A percentile compares a stretch with the other conserved stretches of the same genome.
Evolutionary conservation across 2,797 vertebrate genomes (phyloP).

Genomic region (Hoplostethus atlanticus): DNA sequence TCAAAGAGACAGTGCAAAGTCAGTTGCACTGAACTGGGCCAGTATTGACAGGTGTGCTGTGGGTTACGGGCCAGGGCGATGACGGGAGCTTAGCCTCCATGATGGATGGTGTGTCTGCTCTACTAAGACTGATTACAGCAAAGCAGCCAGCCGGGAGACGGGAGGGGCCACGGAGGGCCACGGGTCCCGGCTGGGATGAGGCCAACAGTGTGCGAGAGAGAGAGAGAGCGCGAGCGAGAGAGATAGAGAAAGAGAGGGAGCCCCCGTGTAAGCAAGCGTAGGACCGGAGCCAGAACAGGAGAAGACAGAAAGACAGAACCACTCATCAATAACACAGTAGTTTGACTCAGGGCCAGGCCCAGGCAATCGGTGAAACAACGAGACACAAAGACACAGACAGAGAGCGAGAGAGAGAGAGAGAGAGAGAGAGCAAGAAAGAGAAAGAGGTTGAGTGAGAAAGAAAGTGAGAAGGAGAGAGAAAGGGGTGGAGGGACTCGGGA

Average conservation of each 20-base stretch:
- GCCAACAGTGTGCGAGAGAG: conserved; percentile 34
- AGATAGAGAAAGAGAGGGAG: neutral
- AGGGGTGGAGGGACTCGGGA: neutral
- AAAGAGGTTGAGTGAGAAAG: neutral
- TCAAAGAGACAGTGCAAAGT: conserved; percentile 63
- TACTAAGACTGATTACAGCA: conserved; percentile 76
- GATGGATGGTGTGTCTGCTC: conserved; percentile 73
- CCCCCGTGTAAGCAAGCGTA: conserved; percentile 22
- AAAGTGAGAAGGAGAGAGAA: neutral
- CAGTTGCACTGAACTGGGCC: conserved; percentile 48
- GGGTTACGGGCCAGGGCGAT: conserved; percentile 61
- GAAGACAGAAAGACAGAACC: conserved; percentile 61
- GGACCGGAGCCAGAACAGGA: conserved; percentile 55
- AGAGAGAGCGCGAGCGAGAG: neutral
- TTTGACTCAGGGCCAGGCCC: conserved; percentile 50
- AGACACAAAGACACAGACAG: neutral
- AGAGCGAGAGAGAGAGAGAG: neutral
- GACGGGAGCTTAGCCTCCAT: conserved; percentile 68
- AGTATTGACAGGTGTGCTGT: conserved; percentile 58
- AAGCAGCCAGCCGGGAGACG: conserved; percentile 57
- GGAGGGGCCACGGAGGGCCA: conserved; percentile 42
- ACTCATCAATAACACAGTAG: conserved; percentile 73
- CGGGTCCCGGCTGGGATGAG: conserved; percentile 52
- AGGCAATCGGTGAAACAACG: neutral
- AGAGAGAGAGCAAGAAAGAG: neutral